These are phyloP conservation scores for Baccha elongata DNA, from an alignment of 2,888 invertebrate species.

Conservation along the genomic window DNA sequence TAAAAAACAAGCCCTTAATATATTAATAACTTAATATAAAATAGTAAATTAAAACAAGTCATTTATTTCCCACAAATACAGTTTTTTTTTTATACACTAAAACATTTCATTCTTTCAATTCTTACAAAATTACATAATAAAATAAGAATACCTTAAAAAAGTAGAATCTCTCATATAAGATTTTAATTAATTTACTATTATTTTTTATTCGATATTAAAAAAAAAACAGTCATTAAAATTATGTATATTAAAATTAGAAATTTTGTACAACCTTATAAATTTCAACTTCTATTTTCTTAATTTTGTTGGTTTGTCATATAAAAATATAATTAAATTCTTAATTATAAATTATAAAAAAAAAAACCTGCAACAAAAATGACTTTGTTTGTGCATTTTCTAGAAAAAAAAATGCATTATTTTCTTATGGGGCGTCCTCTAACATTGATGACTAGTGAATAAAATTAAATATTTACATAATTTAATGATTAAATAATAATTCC, in stretches of 20 bases:
- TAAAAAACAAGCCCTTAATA: too few relatives aligned
- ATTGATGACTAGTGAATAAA: conserved; percentile 71
- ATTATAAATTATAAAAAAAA: conserved; percentile 1
- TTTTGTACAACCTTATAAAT: conserved; percentile 32
- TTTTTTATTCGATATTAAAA: not conserved
- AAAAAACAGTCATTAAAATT: conserved; percentile 53
- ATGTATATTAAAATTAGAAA: conserved; percentile 17
- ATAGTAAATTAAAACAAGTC: too few relatives aligned
- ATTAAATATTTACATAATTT: conserved; percentile 54
- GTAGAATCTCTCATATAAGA: conserved; percentile 22
- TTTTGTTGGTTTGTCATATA: not conserved
- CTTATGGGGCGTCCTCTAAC: conserved; percentile 51
- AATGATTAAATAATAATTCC: conserved; percentile 36
- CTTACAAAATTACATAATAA: conserved; percentile 37
- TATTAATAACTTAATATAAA: too few relatives aligned
- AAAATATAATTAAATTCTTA: not conserved
- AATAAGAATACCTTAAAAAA: conserved; percentile 19
- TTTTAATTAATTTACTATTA: conserved; percentile 6
- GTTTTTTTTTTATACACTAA: conserved; percentile 35
- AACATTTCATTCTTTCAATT: conserved; percentile 60
- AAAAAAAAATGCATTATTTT: conserved; percentile 5
- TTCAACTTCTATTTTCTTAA: conserved; percentile 3
- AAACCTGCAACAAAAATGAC: conserved; percentile 46
- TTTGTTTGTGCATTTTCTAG: conserved; percentile 35
- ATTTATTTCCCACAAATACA: conserved; percentile 54